A percentile compares a stretch with the other conserved stretches of the same genome.
Conservation (phyloP, 2,113 vertebrate species). For the Perca schrenkii region DNA sequence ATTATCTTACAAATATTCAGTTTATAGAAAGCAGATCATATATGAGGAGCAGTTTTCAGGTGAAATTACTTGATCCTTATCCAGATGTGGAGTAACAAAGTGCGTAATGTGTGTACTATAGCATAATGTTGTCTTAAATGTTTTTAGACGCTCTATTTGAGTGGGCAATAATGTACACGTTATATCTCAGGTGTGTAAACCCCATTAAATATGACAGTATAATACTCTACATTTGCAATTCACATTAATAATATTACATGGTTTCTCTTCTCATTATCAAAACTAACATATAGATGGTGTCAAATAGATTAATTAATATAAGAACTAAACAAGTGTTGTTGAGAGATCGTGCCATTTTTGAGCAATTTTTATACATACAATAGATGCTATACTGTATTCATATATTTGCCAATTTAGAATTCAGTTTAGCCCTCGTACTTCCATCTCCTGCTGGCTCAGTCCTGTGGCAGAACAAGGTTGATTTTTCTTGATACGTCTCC, state of each 20-base stretch:
- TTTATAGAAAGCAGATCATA: conserved; percentile 9
- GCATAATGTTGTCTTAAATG: background rate
- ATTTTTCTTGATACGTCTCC: background rate
- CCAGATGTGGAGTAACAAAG: background rate
- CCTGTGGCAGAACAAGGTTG: background rate
- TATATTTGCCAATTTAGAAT: too few species aligned
- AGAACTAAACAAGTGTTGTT: background rate
- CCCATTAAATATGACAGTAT: background rate
- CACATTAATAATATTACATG: background rate
- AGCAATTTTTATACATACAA: too few species aligned
- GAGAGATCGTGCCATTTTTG: too few species aligned
- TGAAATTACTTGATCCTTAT: background rate
- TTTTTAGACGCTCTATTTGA: conserved; percentile 11
- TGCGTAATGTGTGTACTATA: background rate
- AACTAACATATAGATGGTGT: background rate
- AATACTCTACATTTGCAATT: background rate
- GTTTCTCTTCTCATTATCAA: background rate
- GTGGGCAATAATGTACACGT: background rate
- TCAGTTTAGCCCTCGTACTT: background rate
- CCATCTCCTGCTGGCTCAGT: background rate
- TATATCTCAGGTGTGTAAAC: background rate
- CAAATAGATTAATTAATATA: background rate
- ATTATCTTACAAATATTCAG: conserved; percentile 5
- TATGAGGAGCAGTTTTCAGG: background rate
- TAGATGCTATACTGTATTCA: too few species aligned